Evolutionary conservation across 2,888 invertebrate genomes (phyloP).

Genomic region (Drosophila testacea): DNA sequence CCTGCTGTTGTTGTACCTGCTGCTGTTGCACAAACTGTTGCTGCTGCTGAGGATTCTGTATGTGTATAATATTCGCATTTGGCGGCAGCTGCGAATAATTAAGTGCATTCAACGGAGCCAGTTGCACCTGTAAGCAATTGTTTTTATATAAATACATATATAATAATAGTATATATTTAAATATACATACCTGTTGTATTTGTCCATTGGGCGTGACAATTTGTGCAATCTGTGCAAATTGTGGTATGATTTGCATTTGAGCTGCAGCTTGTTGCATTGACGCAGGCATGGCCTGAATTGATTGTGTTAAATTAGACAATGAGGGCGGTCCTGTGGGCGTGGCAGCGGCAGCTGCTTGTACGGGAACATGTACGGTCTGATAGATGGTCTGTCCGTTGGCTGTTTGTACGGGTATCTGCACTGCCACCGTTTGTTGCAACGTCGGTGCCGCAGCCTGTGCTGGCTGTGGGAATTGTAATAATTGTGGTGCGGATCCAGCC

Average conservation of each 20-base stretch:
- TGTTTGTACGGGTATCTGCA: constrained; percentile 88
- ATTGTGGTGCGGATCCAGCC: constrained; percentile 72
- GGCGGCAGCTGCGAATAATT: constrained; percentile 82
- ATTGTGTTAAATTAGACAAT: constrained; percentile 86
- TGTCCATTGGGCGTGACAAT: constrained; percentile 95
- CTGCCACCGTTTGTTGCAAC: constrained; percentile 90
- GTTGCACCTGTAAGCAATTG: constrained; percentile 89
- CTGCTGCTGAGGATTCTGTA: constrained; percentile 80
- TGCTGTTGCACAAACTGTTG: constrained; percentile 63
- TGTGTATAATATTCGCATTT: constrained; percentile 84
- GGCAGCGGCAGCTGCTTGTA: constrained; percentile 89
- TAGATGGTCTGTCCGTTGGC: constrained; percentile 94
- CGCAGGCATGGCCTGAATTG: constrained; percentile 85
- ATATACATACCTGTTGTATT: constrained; percentile 90
- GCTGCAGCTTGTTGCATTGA: constrained; percentile 71
- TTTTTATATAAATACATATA: too few relatives aligned
- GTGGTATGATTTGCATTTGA: constrained; percentile 92
- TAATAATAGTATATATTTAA: neutral
- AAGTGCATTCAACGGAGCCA: constrained; percentile 88
- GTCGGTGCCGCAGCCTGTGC: constrained; percentile 61
- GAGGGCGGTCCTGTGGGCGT: constrained; percentile 86
- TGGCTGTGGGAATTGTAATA: constrained; percentile 84
- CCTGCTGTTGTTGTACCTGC: constrained; percentile 58
- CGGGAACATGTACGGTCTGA: constrained; percentile 97
- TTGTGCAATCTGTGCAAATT: constrained; percentile 92